phyloP scores from a whole-genome alignment of 2,797 vertebrate genomes.

The Emydoidea blandingii region DNA sequence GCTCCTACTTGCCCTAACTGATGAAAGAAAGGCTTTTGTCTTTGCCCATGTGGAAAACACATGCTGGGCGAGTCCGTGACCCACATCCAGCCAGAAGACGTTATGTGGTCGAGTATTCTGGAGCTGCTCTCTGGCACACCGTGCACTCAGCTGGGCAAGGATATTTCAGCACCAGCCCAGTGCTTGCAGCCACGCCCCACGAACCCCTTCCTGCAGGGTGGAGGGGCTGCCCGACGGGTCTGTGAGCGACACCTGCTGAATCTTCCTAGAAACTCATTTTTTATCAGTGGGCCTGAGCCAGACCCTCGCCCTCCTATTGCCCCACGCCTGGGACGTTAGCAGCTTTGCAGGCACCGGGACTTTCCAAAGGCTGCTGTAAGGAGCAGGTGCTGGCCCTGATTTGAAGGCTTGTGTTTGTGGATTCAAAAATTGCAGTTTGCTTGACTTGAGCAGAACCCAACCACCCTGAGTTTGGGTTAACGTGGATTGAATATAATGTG shows the following conservation, averaged over 20 bases:
- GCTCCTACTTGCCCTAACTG: no score
- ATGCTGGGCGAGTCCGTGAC: not conserved
- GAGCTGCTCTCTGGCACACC: not conserved
- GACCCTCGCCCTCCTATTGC: not conserved
- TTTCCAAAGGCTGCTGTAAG: not conserved
- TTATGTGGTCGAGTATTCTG: no score
- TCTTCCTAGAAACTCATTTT: not conserved
- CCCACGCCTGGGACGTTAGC: not conserved
- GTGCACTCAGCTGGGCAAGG: not conserved
- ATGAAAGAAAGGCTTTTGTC: not conserved
- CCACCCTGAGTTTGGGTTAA: not conserved
- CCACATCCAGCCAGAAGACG: not conserved
- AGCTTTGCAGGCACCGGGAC: not conserved
- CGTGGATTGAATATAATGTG: not conserved
- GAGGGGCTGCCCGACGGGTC: no score
- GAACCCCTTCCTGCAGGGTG: not conserved
- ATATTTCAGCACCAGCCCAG: not conserved
- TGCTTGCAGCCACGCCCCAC: no score
- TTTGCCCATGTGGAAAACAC: not conserved
- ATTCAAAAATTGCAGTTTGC: not conserved
- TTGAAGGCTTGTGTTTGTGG: not conserved
- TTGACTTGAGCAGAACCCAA: not conserved
- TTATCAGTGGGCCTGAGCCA: not conserved
- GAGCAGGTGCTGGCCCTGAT: not conserved
- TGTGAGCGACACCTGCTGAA: not conserved